Base-by-base conservation (phyloP, 1,140 invertebrate genomes). In the Teleogryllus occipitalis region DNA sequence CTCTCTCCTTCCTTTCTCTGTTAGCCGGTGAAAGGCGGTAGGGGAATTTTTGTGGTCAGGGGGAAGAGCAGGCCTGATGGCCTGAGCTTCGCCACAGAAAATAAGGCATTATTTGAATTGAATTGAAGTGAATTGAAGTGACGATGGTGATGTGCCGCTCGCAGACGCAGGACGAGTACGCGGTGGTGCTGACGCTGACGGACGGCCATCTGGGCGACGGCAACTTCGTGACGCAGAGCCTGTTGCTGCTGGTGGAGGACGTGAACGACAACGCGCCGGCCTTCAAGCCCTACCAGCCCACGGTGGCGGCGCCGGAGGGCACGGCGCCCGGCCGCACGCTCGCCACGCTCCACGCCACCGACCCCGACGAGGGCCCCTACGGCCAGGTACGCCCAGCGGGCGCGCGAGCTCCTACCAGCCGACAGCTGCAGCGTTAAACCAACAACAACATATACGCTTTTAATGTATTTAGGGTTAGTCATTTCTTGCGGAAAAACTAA, bases 211-310 rank as follows among this genome's bases (percentile, higher is more conserved):
- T 96, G 46, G 94, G 93, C 4, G 93, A 95, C 75, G 94, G 94
- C 76, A 96, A 96, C 85, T 97, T 92, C 86, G 93, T 98, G 80
- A 96, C 94, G 7, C 96, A 97, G 87, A 96, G 95, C 83, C 90
- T 97, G 78, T 87, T 97, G 78, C 86, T 97, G 18, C 87, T 97
- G 76, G 95, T 97, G 0, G 95, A 97, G 87, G 96, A 98, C 85
- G 92, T 96, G 12, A 97, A 97, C 83, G 96, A 97, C 87, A 96
- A 96, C 87, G 91, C 92, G 81, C 96, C 96, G 7, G 89, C 95
- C 76, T 97, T 97, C 85, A 91, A 93, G 83, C 92, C 94, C 15
- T 96, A 96, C 87, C 93, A 93, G 81, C 91, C 93, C 7, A 93
- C 94, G 48, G 87, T 97, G 77, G 92, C 90, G 77, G 88, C 97